Evolutionary conservation across 2,888 invertebrate genomes (phyloP).

Genomic region (Vannuccia rotundouncinata): DNA sequence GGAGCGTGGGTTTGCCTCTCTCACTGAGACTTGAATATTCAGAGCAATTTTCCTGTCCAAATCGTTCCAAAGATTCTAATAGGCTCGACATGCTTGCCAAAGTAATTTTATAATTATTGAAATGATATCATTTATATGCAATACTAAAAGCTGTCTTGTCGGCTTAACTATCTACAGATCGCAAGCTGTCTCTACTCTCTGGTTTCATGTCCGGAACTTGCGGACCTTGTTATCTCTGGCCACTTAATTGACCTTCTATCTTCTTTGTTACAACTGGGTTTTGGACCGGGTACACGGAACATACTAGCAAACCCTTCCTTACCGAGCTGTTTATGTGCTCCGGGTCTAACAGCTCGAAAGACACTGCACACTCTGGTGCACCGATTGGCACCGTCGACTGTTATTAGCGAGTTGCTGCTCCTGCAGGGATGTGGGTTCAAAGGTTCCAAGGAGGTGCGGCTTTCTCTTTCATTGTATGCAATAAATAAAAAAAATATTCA

Average conservation of each 20-base stretch:
- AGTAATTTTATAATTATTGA: neutral
- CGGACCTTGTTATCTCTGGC: neutral
- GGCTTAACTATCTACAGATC: too few species aligned
- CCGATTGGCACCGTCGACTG: neutral
- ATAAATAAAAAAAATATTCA: too few species aligned
- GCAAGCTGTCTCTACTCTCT: neutral
- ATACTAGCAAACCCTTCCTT: neutral
- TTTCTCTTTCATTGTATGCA: too few species aligned
- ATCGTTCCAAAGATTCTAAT: neutral
- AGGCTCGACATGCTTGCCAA: neutral
- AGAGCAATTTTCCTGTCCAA: neutral
- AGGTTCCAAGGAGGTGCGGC: too few species aligned
- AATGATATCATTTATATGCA: neutral
- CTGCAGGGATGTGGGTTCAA: neutral
- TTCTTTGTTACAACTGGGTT: neutral
- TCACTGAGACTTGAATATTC: neutral
- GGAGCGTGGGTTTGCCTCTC: neutral
- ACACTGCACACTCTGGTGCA: neutral
- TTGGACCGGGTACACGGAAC: neutral
- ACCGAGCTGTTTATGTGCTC: neutral
- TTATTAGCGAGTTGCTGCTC: neutral
- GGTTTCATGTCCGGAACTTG: neutral
- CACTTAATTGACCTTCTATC: neutral
- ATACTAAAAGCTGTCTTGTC: neutral
- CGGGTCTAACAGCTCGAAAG: neutral